Percentiles rank a stretch among this genome's conserved stretches.
These are phyloP conservation scores for Ditylenchus weischeri DNA, from an alignment of 2,888 invertebrate genomes.

Conservation along the genomic window DNA sequence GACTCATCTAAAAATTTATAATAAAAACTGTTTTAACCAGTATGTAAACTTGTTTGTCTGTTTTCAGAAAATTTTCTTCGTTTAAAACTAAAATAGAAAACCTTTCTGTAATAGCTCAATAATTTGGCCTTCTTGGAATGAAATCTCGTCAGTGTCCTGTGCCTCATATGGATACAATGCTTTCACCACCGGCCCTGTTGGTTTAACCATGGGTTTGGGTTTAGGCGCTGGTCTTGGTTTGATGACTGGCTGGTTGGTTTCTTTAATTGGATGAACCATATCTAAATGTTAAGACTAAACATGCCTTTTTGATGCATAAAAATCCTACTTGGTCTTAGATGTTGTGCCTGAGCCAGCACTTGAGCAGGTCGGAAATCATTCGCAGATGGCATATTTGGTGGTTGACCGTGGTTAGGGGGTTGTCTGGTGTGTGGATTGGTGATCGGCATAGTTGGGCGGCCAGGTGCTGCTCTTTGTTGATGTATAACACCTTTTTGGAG, in stretches of 20 bases:
- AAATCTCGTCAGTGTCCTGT: constrained; percentile 69
- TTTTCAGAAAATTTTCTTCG: background rate
- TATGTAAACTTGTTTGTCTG: background rate
- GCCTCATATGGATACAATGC: constrained; percentile 69
- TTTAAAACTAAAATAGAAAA: constrained; percentile 44
- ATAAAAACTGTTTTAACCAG: background rate
- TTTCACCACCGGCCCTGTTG: constrained; percentile 56
- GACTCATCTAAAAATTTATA: constrained; percentile 65
- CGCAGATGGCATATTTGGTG: background rate
- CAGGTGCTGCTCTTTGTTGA: too few relatives aligned
- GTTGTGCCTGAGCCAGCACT: background rate
- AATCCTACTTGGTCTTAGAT: background rate
- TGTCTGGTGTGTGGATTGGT: constrained; percentile 4
- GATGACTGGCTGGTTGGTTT: constrained; percentile 33
- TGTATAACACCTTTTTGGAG: too few relatives aligned
- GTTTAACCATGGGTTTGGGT: constrained; percentile 59
- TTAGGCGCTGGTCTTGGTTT: constrained; percentile 59
- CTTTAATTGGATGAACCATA: constrained; percentile 37
- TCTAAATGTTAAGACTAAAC: background rate
- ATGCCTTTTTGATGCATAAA: background rate
- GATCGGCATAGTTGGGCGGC: constrained; percentile 2
- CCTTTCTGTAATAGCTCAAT: constrained; percentile 68
- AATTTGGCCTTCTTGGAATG: constrained; percentile 67
- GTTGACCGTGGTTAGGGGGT: background rate
- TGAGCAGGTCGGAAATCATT: background rate